Base-by-base conservation (phyloP, 2,888 invertebrate genomes). In the Chrysolina oricalcia region DNA sequence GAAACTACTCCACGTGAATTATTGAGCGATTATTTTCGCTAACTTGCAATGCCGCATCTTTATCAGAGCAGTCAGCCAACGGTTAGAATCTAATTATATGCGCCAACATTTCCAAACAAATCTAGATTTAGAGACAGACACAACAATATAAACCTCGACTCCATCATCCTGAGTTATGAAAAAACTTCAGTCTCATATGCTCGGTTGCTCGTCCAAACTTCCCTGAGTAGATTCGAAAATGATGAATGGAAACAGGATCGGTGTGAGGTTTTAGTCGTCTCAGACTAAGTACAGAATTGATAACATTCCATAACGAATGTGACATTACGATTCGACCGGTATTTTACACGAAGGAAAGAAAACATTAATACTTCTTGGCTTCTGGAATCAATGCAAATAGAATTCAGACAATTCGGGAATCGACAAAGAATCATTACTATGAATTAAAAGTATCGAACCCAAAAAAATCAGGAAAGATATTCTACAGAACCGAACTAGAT, bases 71-170 rank as follows among this genome's bases (percentile, higher is more conserved):
- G 11, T 13, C 8, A 35, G 35, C 8, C 35, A 35, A 21, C 53
- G 23, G 53, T 53, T 53, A 9, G 5, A 21, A 13, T 21, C 4
- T 21, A 21, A 53, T 21, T 53, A 53, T 21, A 53, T 53, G 19
- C 21, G 53, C 53, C 53, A 35, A 59, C 59, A 35, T 59, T 59
- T n/a, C 50, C 59, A 59, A 59, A 59, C n/a, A 17, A 59, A 59
- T 59, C 59, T 35, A 59, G 59, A 59, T 59, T 35, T 27, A 59
- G 35, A 23, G 23, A 56, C 19, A 56, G 21, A 59, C 59, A 35
- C 35, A 59, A 59, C 35, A 59, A 59, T 59, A 59, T 27, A 35
- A 35, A 59, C 59, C n/a, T 53, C 21, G 13, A 59, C 35, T 59
- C 27, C 59, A 59, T 23, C 59, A 59, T 23, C 35, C n/a, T 59